These are phyloP conservation scores for Linyphia triangularis DNA, from an alignment of 2,888 invertebrate genomes.

Conservation along the genomic window DNA sequence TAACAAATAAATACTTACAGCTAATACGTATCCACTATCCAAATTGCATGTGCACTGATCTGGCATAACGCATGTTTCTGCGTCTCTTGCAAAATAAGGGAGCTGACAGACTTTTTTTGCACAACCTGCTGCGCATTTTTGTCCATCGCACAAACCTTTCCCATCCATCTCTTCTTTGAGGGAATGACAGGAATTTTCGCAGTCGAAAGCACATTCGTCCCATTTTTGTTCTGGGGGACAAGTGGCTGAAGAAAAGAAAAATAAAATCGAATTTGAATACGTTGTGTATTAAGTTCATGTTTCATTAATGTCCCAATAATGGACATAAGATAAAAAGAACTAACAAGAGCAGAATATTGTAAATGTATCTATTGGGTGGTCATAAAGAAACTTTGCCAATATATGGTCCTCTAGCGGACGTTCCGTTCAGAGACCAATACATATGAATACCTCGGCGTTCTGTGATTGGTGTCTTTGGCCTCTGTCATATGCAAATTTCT, in stretches of 20 bases:
- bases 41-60: slow-evolving; percentile 89
- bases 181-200: slow-evolving; percentile 86
- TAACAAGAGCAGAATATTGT: no score
- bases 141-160: slow-evolving; percentile 43
- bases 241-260: slow-evolving; percentile 76
- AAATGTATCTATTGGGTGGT: no score
- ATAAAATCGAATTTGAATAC: no score
- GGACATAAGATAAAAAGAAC: no score
- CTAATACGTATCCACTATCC: slow-evolving; percentile 81
- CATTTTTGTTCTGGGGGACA: slow-evolving; percentile 80
- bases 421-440: no score
- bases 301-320: no score
- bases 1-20: slow-evolving; percentile 41
- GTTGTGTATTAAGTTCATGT: no score
- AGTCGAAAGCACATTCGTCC: slow-evolving; percentile 86
- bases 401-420: no score
- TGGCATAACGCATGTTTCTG: slow-evolving; percentile 85
- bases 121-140: slow-evolving; percentile 79
- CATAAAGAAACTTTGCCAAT: no score
- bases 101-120: slow-evolving; percentile 75
- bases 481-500: no score
- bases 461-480: no score
- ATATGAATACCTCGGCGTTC: no score
- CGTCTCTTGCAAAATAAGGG: slow-evolving; percentile 84
- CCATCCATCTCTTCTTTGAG: slow-evolving; percentile 81